Conservation (phyloP, 2,113 vertebrate genomes). For the Psittacula cyanocephala region DNA sequence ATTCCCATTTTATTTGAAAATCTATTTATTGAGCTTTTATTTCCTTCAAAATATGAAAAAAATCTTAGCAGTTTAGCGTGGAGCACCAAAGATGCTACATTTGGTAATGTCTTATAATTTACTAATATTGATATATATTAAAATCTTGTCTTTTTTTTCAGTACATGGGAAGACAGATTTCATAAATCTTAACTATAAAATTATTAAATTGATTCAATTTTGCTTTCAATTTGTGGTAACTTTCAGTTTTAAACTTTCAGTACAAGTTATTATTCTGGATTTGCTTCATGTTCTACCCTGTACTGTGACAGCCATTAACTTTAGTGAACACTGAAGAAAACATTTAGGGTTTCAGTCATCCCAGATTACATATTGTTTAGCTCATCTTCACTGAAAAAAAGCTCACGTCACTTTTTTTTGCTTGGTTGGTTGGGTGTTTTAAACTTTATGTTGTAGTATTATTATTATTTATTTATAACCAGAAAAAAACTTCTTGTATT, state of each 20-base stretch:
- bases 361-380: neutral
- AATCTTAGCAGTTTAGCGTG: neutral
- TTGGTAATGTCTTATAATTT: neutral
- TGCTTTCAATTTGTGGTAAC: neutral
- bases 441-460: neutral
- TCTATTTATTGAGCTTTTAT: neutral
- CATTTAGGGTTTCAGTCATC: neutral
- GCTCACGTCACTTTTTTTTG: neutral
- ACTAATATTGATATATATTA: neutral
- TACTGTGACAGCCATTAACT: neutral
- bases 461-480: neutral
- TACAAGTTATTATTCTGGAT: neutral
- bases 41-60: neutral
- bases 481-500: neutral
- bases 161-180: neutral
- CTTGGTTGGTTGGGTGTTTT: fast-evolving
- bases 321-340: neutral
- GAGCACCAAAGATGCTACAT: neutral
- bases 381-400: neutral
- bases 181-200: neutral
- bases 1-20: neutral
- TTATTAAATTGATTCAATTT: neutral
- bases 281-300: neutral
- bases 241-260: neutral
- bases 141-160: neutral